Conservation (phyloP, 1,140 invertebrate genomes). For the Cataglyphis hispanica region DNA sequence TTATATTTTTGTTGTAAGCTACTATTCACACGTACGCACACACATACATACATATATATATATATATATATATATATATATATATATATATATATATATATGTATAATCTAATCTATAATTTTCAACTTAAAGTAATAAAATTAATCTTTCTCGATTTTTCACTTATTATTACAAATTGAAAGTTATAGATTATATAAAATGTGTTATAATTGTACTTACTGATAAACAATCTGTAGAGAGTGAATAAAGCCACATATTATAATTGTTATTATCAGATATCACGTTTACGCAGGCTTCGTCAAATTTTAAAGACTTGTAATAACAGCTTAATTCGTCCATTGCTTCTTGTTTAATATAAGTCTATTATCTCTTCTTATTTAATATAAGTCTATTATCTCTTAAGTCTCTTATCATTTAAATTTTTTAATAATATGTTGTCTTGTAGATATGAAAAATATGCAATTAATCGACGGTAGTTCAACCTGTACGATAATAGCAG, state of each 20-base stretch:
- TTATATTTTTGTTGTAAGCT: not conserved
- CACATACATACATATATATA: not conserved
- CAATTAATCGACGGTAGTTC: not conserved
- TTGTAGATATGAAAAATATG: not conserved
- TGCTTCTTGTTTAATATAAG: not conserved
- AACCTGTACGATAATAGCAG: not conserved
- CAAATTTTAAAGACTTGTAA: slow-evolving; percentile 84
- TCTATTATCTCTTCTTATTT: too few relatives aligned
- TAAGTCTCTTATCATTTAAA: too few relatives aligned
- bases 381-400: not conserved
- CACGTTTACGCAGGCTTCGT: slow-evolving; percentile 87
- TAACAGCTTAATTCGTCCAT: slow-evolving; percentile 70
- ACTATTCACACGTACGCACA: not conserved
- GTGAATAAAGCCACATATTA: slow-evolving; percentile 86
- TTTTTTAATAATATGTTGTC: too few relatives aligned
- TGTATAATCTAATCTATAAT: too few relatives aligned
- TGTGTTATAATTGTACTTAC: slow-evolving; percentile 81
- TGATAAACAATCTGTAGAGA: slow-evolving; percentile 88
- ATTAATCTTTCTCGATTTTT: too few relatives aligned
- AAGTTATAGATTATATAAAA: not conserved
- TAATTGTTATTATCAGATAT: slow-evolving; percentile 77
- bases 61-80: too few relatives aligned
- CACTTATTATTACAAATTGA: not conserved
- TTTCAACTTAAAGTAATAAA: too few relatives aligned
- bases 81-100: not conserved